Percentiles rank a stretch among this genome's conserved stretches.
These are phyloP conservation scores for Malacoctenus gilli DNA, from an alignment of 2,797 vertebrate species.

Conservation along the genomic window DNA sequence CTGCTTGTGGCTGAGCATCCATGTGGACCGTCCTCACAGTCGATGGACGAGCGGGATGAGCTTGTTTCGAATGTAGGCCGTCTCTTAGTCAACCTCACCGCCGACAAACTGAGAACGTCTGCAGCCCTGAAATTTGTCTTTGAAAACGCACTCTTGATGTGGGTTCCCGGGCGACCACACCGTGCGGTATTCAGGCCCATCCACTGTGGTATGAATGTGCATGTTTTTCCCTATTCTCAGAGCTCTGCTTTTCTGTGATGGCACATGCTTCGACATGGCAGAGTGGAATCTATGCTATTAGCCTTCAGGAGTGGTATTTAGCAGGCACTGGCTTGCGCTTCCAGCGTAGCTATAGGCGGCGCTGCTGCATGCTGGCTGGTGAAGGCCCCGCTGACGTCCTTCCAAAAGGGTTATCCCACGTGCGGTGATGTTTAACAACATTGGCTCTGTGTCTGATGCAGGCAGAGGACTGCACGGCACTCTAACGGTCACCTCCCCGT, in stretches of 20 bases:
- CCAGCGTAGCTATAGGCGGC: slow-evolving; percentile 19
- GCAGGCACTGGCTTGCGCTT: slow-evolving; percentile 49
- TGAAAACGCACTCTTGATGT: slow-evolving; percentile 49
- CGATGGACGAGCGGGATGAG: slow-evolving; percentile 36
- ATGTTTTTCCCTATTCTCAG: slow-evolving; percentile 52
- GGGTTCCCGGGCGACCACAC: slow-evolving; percentile 51
- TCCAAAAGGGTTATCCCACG: slow-evolving; percentile 12
- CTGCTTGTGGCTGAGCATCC: slow-evolving; percentile 51
- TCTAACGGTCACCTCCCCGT: slow-evolving; percentile 66
- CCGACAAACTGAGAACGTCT: slow-evolving; percentile 51
- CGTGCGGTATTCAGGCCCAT: slow-evolving; percentile 40
- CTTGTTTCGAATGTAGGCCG: slow-evolving; percentile 28
- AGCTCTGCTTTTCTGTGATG: slow-evolving; percentile 53
- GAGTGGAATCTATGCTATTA: slow-evolving; percentile 25
- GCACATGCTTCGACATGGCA: slow-evolving; percentile 49
- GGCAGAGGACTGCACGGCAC: slow-evolving; percentile 73
- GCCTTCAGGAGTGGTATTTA: slow-evolving; percentile 33
- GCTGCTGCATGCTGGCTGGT: slow-evolving; percentile 56
- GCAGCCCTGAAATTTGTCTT: slow-evolving; percentile 54
- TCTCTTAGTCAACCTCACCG: slow-evolving; percentile 27
- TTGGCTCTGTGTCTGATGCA: slow-evolving; percentile 78
- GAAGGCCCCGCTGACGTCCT: slow-evolving; percentile 5
- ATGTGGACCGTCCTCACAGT: slow-evolving; percentile 15
- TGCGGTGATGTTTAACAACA: slow-evolving; percentile 60
- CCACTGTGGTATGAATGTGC: slow-evolving; percentile 49